Conservation (phyloP, 1,140 invertebrate genomes). For the Zaprionus gabonicus region DNA sequence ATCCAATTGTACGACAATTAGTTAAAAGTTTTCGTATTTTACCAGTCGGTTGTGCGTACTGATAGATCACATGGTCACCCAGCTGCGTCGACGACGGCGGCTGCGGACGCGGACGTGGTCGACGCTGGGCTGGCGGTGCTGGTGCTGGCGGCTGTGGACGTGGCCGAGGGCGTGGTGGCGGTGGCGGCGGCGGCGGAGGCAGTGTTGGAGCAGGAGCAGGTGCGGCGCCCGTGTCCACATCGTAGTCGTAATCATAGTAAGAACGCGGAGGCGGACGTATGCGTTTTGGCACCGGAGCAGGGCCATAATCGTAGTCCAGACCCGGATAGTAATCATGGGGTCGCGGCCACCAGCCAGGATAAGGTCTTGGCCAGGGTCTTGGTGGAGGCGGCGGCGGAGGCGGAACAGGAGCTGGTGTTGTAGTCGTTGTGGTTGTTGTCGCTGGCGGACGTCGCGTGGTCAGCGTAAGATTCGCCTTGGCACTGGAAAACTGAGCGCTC, state of each 20-base stretch:
- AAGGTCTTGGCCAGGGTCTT: conserved; percentile 21
- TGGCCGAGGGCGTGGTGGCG: neutral
- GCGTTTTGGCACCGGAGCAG: conserved; percentile 20
- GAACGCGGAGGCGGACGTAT: conserved; percentile 49
- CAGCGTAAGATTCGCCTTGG: conserved; percentile 49
- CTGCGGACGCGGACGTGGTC: conserved; percentile 24
- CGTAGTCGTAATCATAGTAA: conserved; percentile 63
- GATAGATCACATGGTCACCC: conserved; percentile 67
- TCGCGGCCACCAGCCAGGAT: conserved; percentile 52
- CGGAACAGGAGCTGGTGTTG: conserved; percentile 26
- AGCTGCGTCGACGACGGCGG: conserved; percentile 40
- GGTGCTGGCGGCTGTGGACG: conserved; percentile 20
- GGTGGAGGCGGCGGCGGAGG: conserved; percentile 26
- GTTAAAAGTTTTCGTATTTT: conserved; percentile 80
- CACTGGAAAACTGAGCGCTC: conserved; percentile 63
- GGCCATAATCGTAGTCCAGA: conserved; percentile 49
- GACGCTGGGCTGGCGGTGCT: conserved; percentile 18
- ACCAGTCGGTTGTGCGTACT: conserved; percentile 79
- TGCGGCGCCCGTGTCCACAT: conserved; percentile 14
- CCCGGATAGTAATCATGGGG: conserved; percentile 52
- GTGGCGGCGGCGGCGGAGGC: conserved; percentile 13
- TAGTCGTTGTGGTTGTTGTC: conserved; percentile 31
- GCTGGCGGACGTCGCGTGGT: conserved; percentile 40
- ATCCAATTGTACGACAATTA: conserved; percentile 83
- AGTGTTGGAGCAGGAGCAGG: conserved; percentile 20